Conservation (phyloP, 1,140 invertebrate genomes). For the Neelides sp. region DNA sequence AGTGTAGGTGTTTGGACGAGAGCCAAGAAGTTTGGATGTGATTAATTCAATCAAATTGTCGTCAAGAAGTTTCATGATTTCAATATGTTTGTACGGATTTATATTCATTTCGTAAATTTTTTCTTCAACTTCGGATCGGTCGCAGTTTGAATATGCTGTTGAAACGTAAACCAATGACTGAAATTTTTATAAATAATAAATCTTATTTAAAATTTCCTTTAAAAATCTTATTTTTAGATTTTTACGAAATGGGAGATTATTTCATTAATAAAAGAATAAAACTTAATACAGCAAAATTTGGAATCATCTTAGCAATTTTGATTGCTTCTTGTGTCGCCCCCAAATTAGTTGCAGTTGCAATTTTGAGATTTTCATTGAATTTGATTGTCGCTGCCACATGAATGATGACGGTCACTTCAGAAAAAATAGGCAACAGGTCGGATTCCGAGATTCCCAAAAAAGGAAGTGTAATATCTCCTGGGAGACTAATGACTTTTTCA, state of each 20-base stretch:
- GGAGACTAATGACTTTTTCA: slow-evolving; percentile 42
- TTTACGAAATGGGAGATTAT: no score
- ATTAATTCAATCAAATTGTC: neutral
- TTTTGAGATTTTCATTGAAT: slow-evolving; percentile 56
- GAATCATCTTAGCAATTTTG: no score
- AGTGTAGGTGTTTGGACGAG: slow-evolving; percentile 72
- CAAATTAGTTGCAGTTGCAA: slow-evolving; percentile 60
- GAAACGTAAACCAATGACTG: slow-evolving; percentile 69
- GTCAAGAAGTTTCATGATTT: neutral
- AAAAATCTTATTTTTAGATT: no score
- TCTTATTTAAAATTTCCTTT: no score
- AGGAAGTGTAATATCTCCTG: slow-evolving; percentile 50
- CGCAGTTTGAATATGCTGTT: slow-evolving; percentile 74
- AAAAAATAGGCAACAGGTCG: slow-evolving; percentile 32
- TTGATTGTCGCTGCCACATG: slow-evolving; percentile 78
- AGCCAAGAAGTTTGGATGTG: slow-evolving; percentile 47
- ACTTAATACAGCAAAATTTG: no score
- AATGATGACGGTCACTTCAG: slow-evolving; percentile 64
- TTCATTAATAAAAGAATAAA: no score
- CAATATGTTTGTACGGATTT: slow-evolving; percentile 47
- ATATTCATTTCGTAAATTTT: slow-evolving; percentile 53
- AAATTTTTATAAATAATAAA: no score
- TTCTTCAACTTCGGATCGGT: slow-evolving; percentile 54
- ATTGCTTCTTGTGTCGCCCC: slow-evolving; percentile 52
- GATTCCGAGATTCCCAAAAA: slow-evolving; percentile 46